Percentiles rank a stretch among this genome's conserved stretches.
These are phyloP conservation scores for Todiramphus chloris DNA, from an alignment of 2,113 vertebrate species.

Conservation along the genomic window DNA sequence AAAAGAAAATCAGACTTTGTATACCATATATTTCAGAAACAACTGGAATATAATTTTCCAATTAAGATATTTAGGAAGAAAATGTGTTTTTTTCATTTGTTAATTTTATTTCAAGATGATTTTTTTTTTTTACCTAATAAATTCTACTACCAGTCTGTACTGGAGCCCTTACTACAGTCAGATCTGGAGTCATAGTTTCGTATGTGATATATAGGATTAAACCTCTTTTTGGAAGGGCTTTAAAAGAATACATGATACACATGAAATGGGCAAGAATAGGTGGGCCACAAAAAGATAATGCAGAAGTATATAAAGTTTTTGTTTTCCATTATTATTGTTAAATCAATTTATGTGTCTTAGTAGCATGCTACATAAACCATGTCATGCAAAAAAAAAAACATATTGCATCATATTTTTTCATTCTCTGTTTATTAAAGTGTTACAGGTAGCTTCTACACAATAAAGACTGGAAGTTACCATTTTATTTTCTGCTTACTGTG, in stretches of 20 bases:
- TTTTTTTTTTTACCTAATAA: accelerated
- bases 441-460: not conserved
- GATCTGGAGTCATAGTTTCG: not conserved
- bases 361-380: not conserved
- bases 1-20: not conserved
- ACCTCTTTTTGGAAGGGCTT: not conserved
- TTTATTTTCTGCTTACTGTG: not conserved
- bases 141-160: not conserved
- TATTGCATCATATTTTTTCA: not conserved
- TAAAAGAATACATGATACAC: not conserved
- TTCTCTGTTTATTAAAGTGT: not conserved
- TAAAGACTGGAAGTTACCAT: not conserved
- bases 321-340: not conserved
- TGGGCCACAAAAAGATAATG: not conserved
- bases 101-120: not conserved
- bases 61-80: not conserved
- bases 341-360: not conserved
- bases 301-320: not conserved
- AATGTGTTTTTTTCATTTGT: not conserved
- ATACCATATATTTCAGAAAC: not conserved
- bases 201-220: not conserved
- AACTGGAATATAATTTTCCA: not conserved
- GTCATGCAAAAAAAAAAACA: not conserved
- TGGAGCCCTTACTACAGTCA: not conserved
- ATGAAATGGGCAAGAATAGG: not conserved